phyloP scores from a whole-genome alignment of 1,140 invertebrate genomes.

The Temnothorax longispinosus region DNA sequence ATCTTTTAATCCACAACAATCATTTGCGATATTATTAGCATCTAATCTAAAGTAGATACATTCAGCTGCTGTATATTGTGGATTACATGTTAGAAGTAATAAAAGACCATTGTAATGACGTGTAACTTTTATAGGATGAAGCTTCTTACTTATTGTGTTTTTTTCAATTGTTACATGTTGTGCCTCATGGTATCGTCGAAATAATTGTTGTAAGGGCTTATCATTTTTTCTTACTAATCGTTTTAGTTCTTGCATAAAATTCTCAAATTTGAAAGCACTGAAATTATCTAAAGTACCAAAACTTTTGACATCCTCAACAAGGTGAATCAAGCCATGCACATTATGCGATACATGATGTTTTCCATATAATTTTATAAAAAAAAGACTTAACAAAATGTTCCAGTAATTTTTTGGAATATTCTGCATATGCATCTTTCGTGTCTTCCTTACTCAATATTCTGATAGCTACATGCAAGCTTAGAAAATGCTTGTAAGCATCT shows the following conservation, averaged over 20 bases:
- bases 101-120: neutral
- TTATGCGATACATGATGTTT: constrained; percentile 49
- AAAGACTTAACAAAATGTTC: constrained; percentile 47
- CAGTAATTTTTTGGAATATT: constrained; percentile 40
- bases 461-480: constrained; percentile 52
- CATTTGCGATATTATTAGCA: neutral
- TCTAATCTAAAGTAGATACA: neutral
- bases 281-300: constrained; percentile 26
- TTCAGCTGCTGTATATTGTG: neutral
- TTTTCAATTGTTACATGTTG: neutral
- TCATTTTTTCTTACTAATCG: neutral
- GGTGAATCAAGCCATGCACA: constrained; percentile 31
- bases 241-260: neutral
- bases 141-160: neutral
- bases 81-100: neutral
- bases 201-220: neutral
- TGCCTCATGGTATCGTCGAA: neutral
- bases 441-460: constrained; percentile 44
- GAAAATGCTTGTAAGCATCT: constrained; percentile 48
- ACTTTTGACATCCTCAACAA: constrained; percentile 38
- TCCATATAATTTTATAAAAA: constrained; percentile 33
- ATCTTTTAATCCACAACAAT: constrained; percentile 13
- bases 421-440: neutral
- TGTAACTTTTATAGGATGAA: neutral
- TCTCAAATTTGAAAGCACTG: constrained; percentile 6